Base-by-base conservation (phyloP, 2,888 invertebrate species). In the Tribolium freemani region DNA sequence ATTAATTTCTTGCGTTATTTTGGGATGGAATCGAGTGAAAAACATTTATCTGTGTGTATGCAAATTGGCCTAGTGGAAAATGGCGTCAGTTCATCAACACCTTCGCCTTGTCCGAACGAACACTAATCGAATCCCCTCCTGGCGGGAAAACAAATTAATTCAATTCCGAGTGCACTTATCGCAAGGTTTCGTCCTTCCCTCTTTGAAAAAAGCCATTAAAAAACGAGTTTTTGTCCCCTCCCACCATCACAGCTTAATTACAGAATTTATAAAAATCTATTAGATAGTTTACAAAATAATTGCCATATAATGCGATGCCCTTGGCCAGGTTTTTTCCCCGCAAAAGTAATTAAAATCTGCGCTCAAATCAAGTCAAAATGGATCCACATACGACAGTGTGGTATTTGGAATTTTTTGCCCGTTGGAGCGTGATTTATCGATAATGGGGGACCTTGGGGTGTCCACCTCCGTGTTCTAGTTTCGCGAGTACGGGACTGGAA, bases 401-500 rank as follows among this genome's bases (percentile, higher is more conserved):
- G 38, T 16, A 16, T 5, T 38, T 38, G 5, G 8, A 8, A n/a
- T n/a, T 38, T 38, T 38, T 38, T 38, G 38, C 38, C 8, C 38
- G 38, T 38, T 38, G 38, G 8, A 38, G 38, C 38, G 38, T 38
- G 38, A 38, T 38, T 38, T 38, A 79, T 79, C 77, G 80, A 38
- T 38, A 38, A 38, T 38, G 8, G 2, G 38, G 38, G 82, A 80
- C 80, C 81, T 82, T 81, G 66, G 6, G 51, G 63, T 63, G 81
- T 81, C 79, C 81, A 80, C 79, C 81, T 79, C n/a, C n/a, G 76
- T 76, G 73, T 78, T 38, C 38, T 38, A 38, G 38, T 38, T 38
- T 38, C 38, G 38, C 38, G 38, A 38, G 38, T 38, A 74, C 73
- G 71, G 75, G 73, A 74, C 38, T 38, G 38, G 38, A 38, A 26